Percentiles rank a stretch among this genome's conserved stretches.
These are phyloP conservation scores for Heliconius erato DNA, from an alignment of 2,888 invertebrate species.

Conservation along the genomic window DNA sequence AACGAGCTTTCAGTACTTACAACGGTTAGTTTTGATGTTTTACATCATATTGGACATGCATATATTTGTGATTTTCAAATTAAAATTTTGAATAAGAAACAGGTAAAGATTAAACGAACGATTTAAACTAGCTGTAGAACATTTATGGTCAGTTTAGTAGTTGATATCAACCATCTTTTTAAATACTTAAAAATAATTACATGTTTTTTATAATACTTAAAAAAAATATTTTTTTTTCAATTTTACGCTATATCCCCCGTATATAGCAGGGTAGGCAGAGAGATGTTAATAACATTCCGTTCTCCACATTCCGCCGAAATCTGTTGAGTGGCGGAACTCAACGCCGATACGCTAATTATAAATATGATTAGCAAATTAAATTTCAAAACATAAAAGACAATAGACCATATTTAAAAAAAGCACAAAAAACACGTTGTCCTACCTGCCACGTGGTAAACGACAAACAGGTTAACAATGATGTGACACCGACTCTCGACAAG, in stretches of 20 bases:
- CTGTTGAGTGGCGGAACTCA: no score
- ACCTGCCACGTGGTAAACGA: slow-evolving; percentile 51
- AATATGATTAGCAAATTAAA: background rate
- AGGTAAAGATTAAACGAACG: background rate
- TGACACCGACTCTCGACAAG: slow-evolving; percentile 51
- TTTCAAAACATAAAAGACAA: background rate
- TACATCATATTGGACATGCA: background rate
- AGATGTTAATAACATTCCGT: no score
- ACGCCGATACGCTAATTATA: background rate
- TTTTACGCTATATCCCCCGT: no score
- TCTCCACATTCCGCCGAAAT: no score
- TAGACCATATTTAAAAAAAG: slow-evolving; percentile 6
- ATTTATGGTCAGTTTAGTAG: background rate
- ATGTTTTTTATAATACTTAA: no score
- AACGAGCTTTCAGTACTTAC: slow-evolving; percentile 11
- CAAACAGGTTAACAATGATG: slow-evolving; percentile 54
- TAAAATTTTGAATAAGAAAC: background rate
- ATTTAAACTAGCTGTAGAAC: background rate
- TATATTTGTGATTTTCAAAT: background rate
- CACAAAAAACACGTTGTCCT: slow-evolving; percentile 18
- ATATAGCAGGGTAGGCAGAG: no score
- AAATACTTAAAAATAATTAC: no score
- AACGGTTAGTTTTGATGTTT: background rate
- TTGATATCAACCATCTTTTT: no score
- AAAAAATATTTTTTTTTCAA: no score